Percentiles rank a stretch among this genome's conserved stretches.
phyloP scores from a whole-genome alignment of 1,140 invertebrate genomes.

The Antheraea mylitta region DNA sequence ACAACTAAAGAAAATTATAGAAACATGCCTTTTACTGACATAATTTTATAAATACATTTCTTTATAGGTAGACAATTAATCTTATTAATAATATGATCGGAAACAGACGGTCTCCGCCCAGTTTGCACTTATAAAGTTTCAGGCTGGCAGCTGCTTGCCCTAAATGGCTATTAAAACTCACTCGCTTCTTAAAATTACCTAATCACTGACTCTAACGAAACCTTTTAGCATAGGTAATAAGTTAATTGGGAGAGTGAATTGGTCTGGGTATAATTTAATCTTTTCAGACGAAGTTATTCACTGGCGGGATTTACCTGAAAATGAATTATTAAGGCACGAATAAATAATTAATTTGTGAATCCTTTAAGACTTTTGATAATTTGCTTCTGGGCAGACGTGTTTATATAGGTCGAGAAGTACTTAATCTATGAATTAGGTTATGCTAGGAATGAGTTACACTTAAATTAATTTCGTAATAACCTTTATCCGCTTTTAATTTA shows the following conservation, averaged over 20 bases:
- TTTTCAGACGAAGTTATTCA: neutral
- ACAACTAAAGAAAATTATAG: too few species aligned
- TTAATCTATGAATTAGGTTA: too few species aligned
- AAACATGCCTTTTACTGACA: neutral
- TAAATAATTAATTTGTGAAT: too few species aligned
- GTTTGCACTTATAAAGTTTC: constrained; percentile 30
- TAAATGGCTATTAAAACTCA: constrained; percentile 38
- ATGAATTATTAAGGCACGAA: too few species aligned
- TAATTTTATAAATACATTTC: neutral
- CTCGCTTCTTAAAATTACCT: constrained; percentile 26
- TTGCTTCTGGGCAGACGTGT: too few species aligned
- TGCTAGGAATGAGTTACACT: too few species aligned
- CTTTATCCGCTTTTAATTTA: too few species aligned
- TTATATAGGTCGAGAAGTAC: too few species aligned
- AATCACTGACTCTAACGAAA: constrained; percentile 15
- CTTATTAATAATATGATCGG: constrained; percentile 31
- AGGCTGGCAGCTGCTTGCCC: constrained; percentile 33
- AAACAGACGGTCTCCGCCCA: constrained; percentile 18
- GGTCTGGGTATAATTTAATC: constrained; percentile 1
- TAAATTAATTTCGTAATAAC: too few species aligned
- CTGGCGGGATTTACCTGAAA: neutral
- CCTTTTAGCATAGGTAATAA: constrained; percentile 13
- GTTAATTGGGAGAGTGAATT: constrained; percentile 17
- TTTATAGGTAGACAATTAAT: constrained; percentile 33
- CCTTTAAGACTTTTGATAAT: too few species aligned